Evolutionary conservation across 2,797 vertebrate genomes (phyloP), one percentile per base, ranked within the genome.

Genomic region (Glyptemys insculpta): DNA sequence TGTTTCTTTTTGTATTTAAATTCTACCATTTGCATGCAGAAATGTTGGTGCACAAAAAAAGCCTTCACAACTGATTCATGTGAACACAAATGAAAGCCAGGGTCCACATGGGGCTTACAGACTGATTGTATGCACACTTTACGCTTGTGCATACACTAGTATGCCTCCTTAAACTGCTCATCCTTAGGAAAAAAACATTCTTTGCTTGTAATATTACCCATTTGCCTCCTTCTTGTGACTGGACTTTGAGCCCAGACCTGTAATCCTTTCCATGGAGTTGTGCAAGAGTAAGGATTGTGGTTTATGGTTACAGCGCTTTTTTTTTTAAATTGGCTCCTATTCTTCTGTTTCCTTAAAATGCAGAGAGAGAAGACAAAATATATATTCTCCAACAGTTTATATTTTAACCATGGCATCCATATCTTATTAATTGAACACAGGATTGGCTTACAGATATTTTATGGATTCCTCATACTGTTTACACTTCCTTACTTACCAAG

Each of bases 281-380:
- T 59, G 29, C 27, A 12, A 59, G 11, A 59, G 12, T 59, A 59
- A 59, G 59, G 59, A 65, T n/a, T 65, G 6, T n/a, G 59, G 34
- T 9, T n/a, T 68, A 68, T n/a, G 62, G 62, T 34, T 68, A 68
- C 2, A 37, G 34, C 34, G 19, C 21, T 16, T 34, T 65, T 62
- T 15, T 68, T 62, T 19, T 41, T 41, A 10, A 65, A 37, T n/a
- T 68, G 34, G 62, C 34, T n/a, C 62, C 34, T n/a, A 65, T 19
- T 16, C 34, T 37, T 29, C 18, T n/a, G 34, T 68, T 19, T n/a
- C 16, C 34, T 68, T 9, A 8, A 68, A 68, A 68, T 68, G 8
- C 34, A 37, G 34, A 68, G 62, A 68, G 44, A 31, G 56, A 81
- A 50, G 5, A 47, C 1, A 23, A 76, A 90, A 50, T 0, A 0